Evolutionary conservation across 2,113 vertebrate species (phyloP).

Genomic region (Pseudorasbora parva): DNA sequence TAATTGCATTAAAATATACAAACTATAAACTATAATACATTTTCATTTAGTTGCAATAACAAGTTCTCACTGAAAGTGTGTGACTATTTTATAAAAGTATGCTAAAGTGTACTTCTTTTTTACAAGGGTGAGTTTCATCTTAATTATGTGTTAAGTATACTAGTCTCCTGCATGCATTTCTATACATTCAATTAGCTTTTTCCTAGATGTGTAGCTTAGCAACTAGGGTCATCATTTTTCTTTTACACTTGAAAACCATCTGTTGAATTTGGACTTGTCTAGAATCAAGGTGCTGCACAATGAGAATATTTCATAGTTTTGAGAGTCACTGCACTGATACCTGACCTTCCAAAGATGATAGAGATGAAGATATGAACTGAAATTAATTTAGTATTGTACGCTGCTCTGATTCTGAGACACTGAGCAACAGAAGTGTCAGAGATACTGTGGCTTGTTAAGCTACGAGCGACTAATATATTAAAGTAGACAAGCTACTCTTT

Average conservation of each 20-base stretch:
- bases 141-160: not conserved
- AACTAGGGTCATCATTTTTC: conserved; percentile 37
- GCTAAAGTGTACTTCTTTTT: not conserved
- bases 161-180: conserved; percentile 29
- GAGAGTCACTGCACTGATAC: conserved; percentile 21
- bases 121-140: not conserved
- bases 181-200: conserved; percentile 6
- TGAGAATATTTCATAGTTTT: conserved; percentile 27
- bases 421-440: not conserved
- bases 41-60: not conserved
- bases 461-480: not conserved
- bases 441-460: not conserved
- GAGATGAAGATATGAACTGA: not conserved
- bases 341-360: conserved; percentile 9
- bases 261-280: not conserved
- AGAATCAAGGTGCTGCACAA: conserved; percentile 9
- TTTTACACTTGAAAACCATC: conserved; percentile 26
- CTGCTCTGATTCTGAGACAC: not conserved
- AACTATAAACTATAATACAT: not conserved
- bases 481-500: not conserved
- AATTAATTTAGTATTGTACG: not conserved
- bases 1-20: not conserved
- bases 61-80: not conserved
- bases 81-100: not conserved
- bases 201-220: conserved; percentile 54